These are phyloP conservation scores for Eristalis tenax DNA, from an alignment of 2,888 invertebrate genomes.

Conservation along the genomic window DNA sequence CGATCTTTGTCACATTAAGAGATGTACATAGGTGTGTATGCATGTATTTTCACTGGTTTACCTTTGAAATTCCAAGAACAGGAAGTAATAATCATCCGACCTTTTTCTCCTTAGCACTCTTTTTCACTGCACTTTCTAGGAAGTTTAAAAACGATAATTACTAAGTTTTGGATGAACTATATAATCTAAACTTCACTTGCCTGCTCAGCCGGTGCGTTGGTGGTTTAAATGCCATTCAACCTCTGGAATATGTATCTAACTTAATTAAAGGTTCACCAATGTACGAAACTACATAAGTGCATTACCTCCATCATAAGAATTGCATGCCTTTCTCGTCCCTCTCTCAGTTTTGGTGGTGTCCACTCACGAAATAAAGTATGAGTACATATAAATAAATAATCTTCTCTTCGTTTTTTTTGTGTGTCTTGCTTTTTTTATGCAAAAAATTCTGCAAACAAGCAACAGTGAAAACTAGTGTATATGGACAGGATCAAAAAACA, in stretches of 20 bases:
- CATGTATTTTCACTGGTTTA: no score
- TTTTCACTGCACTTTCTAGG: not conserved
- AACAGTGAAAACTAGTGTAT: constrained; percentile 37
- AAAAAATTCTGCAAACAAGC: constrained; percentile 47
- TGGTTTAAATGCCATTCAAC: not conserved
- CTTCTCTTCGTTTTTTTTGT: not conserved
- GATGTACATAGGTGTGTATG: no score
- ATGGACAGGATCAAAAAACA: not conserved
- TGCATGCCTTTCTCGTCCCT: not conserved
- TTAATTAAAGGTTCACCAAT: constrained; percentile 35
- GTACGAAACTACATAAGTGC: constrained; percentile 13
- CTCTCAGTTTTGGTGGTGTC: not conserved
- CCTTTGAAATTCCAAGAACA: no score
- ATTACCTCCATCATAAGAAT: constrained; percentile 11
- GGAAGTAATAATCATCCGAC: no score
- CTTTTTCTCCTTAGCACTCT: no score
- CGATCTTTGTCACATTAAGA: no score
- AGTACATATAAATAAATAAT: constrained; percentile 26
- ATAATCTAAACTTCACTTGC: not conserved
- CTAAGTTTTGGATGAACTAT: not conserved
- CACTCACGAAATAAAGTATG: not conserved
- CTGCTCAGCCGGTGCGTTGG: not conserved
- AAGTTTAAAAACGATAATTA: not conserved
- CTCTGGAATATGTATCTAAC: constrained; percentile 39
- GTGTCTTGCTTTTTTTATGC: not conserved